Conservation (phyloP, 2,797 vertebrate genomes). For the Microtus californicus region DNA sequence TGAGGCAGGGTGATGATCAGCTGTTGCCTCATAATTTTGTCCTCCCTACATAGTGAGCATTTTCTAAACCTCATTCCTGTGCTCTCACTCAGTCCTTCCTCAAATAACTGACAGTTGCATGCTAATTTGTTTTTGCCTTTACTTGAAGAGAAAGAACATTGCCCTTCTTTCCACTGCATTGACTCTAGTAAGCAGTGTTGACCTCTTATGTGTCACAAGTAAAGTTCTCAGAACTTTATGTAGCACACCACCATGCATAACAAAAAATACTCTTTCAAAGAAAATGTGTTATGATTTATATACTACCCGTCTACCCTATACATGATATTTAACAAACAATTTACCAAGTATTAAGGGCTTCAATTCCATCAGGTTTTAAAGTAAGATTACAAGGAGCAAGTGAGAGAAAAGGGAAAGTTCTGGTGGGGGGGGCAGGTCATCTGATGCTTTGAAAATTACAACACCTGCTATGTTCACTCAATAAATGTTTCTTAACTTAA, state of each 20-base stretch:
- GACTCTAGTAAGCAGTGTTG: neutral
- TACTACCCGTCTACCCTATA: neutral
- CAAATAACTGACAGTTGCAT: neutral
- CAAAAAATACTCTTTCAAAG: neutral
- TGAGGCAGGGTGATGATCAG: neutral
- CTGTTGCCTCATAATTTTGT: neutral
- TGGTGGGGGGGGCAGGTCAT: neutral
- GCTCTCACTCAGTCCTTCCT: neutral
- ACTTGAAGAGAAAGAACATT: neutral
- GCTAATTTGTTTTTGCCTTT: neutral
- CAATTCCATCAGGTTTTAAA: neutral
- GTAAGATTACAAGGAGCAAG: neutral
- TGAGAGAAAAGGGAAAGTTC: neutral
- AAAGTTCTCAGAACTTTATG: slow-evolving; percentile 1
- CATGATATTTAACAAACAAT: neutral
- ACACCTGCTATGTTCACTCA: neutral
- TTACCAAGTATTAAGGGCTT: neutral
- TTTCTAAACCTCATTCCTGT: neutral
- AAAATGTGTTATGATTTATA: neutral
- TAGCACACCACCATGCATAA: neutral
- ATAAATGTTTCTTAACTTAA: neutral
- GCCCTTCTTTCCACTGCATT: neutral
- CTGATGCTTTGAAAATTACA: neutral
- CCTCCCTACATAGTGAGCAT: neutral
- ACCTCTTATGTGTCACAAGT: neutral